Conservation (phyloP, 1,140 invertebrate genomes). For the Bilobella aurantiaca region DNA sequence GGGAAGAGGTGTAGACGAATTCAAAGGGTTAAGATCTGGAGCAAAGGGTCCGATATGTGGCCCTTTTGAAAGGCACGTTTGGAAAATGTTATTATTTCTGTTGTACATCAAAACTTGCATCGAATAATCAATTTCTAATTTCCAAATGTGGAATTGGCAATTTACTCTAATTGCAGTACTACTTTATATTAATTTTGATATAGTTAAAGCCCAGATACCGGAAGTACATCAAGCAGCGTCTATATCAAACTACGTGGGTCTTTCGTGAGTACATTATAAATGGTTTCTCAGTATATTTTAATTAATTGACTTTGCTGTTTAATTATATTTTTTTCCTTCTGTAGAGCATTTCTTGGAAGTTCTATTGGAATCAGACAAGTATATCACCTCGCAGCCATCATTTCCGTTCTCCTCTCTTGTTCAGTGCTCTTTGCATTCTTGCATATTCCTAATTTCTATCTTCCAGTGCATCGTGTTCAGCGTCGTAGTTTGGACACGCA, state of each 20-base stretch:
- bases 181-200: not conserved
- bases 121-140: too few relatives aligned
- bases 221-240: conserved; percentile 33
- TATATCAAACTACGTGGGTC: conserved; percentile 25
- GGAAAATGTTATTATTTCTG: too few relatives aligned
- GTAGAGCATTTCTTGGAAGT: conserved; percentile 28
- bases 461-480: conserved; percentile 30
- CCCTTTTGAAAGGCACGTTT: too few relatives aligned
- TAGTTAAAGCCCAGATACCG: conserved; percentile 14
- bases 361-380: conserved; percentile 29
- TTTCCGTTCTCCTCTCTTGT: conserved; percentile 26
- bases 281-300: not conserved
- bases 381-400: conserved; percentile 25
- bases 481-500: conserved; percentile 10
- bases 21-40: too few relatives aligned
- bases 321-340: conserved; percentile 18
- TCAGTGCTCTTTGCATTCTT: conserved; percentile 30
- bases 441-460: conserved; percentile 30
- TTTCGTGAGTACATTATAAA: conserved; percentile 28
- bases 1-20: too few relatives aligned
- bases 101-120: too few relatives aligned
- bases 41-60: too few relatives aligned
- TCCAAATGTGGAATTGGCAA: too few relatives aligned
- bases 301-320: not conserved
- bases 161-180: too few relatives aligned